Conservation (phyloP, 2,797 vertebrate species). For the Chanos chanos region DNA sequence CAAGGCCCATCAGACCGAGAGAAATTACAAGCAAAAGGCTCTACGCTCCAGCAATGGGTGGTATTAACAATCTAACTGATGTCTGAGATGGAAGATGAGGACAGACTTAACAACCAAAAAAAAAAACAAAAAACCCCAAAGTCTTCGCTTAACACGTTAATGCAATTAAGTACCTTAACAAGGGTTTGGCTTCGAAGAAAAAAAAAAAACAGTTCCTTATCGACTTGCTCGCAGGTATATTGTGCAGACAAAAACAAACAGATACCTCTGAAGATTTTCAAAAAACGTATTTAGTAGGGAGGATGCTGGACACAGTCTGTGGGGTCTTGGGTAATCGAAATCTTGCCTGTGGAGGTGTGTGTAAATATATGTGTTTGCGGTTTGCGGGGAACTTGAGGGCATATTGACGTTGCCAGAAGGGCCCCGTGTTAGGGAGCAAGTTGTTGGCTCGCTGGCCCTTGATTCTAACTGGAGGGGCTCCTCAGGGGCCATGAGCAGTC, state of each 20-base stretch:
- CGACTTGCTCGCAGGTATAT: neutral
- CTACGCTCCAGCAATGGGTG: conserved; percentile 59
- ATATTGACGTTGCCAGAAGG: conserved; percentile 67
- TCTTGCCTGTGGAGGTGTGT: conserved; percentile 9
- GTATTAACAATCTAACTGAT: conserved; percentile 65
- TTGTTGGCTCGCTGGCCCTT: conserved; percentile 59
- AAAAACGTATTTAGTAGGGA: conserved; percentile 21
- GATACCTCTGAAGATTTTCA: neutral
- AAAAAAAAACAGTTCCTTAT: conserved; percentile 9
- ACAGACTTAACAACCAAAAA: conserved; percentile 57
- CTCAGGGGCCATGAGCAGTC: conserved; percentile 31
- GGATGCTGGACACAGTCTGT: conserved; percentile 18
- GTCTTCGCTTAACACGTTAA: conserved; percentile 20
- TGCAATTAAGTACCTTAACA: conserved; percentile 3
- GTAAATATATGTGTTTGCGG: conserved; percentile 12
- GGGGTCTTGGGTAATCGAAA: conserved; percentile 25
- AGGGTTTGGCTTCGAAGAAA: conserved; percentile 14
- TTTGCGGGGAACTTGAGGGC: conserved; percentile 57
- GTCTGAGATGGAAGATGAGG: conserved; percentile 63
- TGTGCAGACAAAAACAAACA: neutral
- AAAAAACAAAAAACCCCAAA: conserved; percentile 24
- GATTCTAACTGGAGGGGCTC: conserved; percentile 56
- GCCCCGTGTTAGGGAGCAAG: conserved; percentile 47
- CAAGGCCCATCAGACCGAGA: conserved; percentile 53
- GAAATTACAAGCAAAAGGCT: conserved; percentile 54